These are phyloP conservation scores for Cyprinodon diabolis DNA, from an alignment of 2,797 vertebrate species.

Conservation along the genomic window DNA sequence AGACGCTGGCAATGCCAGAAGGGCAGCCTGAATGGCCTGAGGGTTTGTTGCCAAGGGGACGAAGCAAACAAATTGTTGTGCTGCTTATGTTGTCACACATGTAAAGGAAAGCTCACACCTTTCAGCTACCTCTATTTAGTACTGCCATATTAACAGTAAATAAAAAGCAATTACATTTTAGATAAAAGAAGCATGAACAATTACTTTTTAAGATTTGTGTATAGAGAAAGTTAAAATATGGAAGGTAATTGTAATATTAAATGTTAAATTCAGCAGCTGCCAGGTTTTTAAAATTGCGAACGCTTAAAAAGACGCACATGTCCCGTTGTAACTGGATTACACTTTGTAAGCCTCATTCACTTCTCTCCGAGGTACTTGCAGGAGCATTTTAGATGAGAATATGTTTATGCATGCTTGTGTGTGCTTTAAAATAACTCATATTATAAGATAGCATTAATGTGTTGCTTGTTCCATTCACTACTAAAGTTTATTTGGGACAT, in stretches of 20 bases:
- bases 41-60: constrained; percentile 87
- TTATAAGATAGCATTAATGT: constrained; percentile 31
- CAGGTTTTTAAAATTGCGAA: constrained; percentile 32
- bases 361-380: constrained; percentile 27
- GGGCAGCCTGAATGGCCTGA: constrained; percentile 81
- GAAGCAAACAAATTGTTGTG: constrained; percentile 87
- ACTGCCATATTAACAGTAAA: constrained; percentile 8
- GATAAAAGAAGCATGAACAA: neutral
- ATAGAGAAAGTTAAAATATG: constrained; percentile 21
- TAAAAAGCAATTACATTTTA: neutral
- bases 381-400: constrained; percentile 10
- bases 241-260: constrained; percentile 12
- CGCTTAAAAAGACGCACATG: constrained; percentile 61
- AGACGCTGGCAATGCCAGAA: constrained; percentile 77
- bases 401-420: constrained; percentile 9
- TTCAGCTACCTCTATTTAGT: constrained; percentile 63
- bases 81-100: constrained; percentile 81
- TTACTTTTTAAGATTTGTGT: constrained; percentile 9
- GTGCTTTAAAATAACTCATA: constrained; percentile 38
- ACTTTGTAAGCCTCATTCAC: constrained; percentile 32
- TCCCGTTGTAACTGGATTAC: constrained; percentile 56
- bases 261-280: constrained; percentile 24
- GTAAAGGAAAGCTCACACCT: constrained; percentile 71
- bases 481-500: neutral
- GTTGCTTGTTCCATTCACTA: constrained; percentile 19